Evolutionary conservation across 2,797 vertebrate species (phyloP), one percentile per base, ranked within the genome.

Genomic region (Hydrolagus colliei): DNA sequence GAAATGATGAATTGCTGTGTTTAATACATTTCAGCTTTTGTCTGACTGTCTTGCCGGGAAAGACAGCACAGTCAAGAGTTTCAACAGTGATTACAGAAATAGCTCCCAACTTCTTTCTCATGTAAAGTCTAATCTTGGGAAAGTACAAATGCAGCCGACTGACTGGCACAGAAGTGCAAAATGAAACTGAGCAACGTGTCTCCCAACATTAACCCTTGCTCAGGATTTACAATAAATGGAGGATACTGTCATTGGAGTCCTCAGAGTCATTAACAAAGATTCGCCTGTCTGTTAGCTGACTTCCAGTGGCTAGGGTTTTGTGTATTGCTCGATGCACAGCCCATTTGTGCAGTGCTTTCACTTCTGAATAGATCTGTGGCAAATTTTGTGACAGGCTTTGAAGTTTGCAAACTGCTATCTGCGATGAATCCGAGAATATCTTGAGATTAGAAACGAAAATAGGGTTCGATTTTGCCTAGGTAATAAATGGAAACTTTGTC

Each of bases 11-110:
- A 95, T 95, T 94, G 93, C 93, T 93, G 89, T 93, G 92, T 94
- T 95, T 94, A 93, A 94, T 95, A 94, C 92, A 93, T 95, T 93
- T 95, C 93, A 93, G 94, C 93, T 95, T 95, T 95, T 95, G 94
- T 95, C 92, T 88, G 86, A 87, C 82, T 94, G 92, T 93, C 92
- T 92, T 93, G 92, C 92, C 90, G 90, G 91, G 94, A 93, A 91
- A 94, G 94, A 94, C 93, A 93, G 90, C 86, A 79, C 92, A 93
- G 93, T 94, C 92, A 92, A 88, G 91, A 93, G 92, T 92, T 92
- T 92, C 93, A 94, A 16, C 90, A 87, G 92, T 89, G 93, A 93
- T 94, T 93, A 93, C 90, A 90, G 89, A 9, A 68, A 32, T 88
- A 86, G 86, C 89, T 91, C 90, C 89, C 89, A 90, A 89, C 90